Conservation (phyloP, 1,140 invertebrate species). For the Bombus ignitus region DNA sequence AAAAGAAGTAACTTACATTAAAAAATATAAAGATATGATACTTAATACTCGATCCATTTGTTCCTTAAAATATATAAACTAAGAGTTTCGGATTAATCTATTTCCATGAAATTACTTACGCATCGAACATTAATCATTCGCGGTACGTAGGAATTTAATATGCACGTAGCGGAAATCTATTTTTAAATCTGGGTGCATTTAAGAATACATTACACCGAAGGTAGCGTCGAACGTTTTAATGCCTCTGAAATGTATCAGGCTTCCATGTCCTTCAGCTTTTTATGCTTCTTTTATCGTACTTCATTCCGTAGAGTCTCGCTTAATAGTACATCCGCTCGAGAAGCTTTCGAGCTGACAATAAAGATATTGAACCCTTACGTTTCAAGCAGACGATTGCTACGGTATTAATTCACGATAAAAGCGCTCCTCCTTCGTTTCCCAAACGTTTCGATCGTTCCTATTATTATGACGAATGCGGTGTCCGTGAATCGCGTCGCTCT, state of each 20-base stretch:
- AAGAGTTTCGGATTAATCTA: background rate
- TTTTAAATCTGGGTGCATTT: constrained; percentile 10
- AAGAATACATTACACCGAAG: constrained; percentile 38
- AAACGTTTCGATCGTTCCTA: constrained; percentile 23
- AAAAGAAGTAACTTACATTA: background rate
- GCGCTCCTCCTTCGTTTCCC: constrained; percentile 6
- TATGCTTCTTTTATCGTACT: constrained; percentile 41
- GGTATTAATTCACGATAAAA: constrained; percentile 51
- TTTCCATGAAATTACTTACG: background rate
- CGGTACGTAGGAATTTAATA: constrained; percentile 6
- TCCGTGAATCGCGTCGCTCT: background rate
- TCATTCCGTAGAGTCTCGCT: constrained; percentile 38
- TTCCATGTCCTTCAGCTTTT: constrained; percentile 41
- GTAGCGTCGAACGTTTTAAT: constrained; percentile 38
- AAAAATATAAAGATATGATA: background rate
- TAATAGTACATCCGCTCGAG: constrained; percentile 41
- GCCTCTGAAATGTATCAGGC: constrained; percentile 37
- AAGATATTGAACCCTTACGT: constrained; percentile 49
- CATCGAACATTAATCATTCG: constrained; percentile 12
- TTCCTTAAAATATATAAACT: background rate
- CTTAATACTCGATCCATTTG: background rate
- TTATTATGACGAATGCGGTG: constrained; percentile 2
- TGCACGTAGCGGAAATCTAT: constrained; percentile 17
- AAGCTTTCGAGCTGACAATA: constrained; percentile 50
- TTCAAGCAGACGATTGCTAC: constrained; percentile 20